Base-by-base conservation (phyloP, 2,797 vertebrate genomes). In the Esox masquinongy region DNA sequence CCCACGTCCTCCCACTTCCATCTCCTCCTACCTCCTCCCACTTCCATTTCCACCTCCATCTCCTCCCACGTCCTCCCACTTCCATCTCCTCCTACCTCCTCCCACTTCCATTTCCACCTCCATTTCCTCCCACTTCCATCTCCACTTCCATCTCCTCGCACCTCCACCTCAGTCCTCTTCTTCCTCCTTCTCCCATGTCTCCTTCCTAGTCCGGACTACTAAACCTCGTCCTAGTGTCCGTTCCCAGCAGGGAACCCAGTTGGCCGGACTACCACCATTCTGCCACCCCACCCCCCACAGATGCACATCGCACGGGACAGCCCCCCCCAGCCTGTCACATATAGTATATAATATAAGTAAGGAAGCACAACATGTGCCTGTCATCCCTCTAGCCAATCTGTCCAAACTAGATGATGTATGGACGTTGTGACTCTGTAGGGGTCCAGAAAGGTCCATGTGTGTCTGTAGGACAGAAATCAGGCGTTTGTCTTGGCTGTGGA, bases 251-350 rank as follows among this genome's bases (percentile, higher is more conserved):
- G 61, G 24, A 24, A 29, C 22, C 26, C 22, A 26, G 22, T 63
- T 63, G 61, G 24, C 24, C 14, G 24, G 61, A 29, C 24, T 63
- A 12, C 61, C 61, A 15, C 61, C 24, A 63, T 63, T 72, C 8
- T 64, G 61, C 12, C 59, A 3, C 24, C 61, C 61, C 29, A 16
- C 12, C 43, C 72, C 19, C 63, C 22, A 68, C 63, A 83, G 74
- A 82, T 80, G 75, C 80, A 64, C 51, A 72, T 83, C 79, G 75
- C 80, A 64, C 51, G 71, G 36, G 82, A 80, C 89, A 84, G 82
- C 85, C 73, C 7, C 64, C 31, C 64, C 17, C 29, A 31, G 17
- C 56, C 36, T 56, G 19, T 56, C 53, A 56, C n/a, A 56, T 56
- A 56, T 56, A 56, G 53, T 22, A 11, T 19, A 56, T 73, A n/a